Evolutionary conservation across 2,113 vertebrate species (phyloP).

Genomic region (pig (Sus scrofa)): T2T-Sscrofa CM000819.6:107370001-107370500

Average conservation of each 20-base stretch:
- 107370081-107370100: constrained; percentile 53
- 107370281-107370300: constrained; percentile 57
- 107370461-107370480: background rate
- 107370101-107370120: constrained; percentile 56
- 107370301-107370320: constrained; percentile 1
- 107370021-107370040: constrained; percentile 35
- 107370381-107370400: constrained; percentile 15
- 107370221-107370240: constrained; percentile 16
- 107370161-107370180: constrained; percentile 76
- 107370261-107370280: constrained; percentile 19
- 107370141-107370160: background rate
- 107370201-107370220: constrained; percentile 46
- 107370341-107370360: background rate
- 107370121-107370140: constrained; percentile 68
- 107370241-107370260: background rate
- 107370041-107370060: constrained; percentile 12
- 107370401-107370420: background rate
- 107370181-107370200: background rate
- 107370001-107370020: constrained; percentile 27
- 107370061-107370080: background rate
- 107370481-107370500: background rate
- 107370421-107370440: background rate
- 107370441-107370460: background rate
- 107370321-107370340: background rate
- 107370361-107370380: constrained; percentile 48